These are phyloP conservation scores for Corythucha ciliata DNA, from an alignment of 2,888 invertebrate genomes.

Conservation along the genomic window DNA sequence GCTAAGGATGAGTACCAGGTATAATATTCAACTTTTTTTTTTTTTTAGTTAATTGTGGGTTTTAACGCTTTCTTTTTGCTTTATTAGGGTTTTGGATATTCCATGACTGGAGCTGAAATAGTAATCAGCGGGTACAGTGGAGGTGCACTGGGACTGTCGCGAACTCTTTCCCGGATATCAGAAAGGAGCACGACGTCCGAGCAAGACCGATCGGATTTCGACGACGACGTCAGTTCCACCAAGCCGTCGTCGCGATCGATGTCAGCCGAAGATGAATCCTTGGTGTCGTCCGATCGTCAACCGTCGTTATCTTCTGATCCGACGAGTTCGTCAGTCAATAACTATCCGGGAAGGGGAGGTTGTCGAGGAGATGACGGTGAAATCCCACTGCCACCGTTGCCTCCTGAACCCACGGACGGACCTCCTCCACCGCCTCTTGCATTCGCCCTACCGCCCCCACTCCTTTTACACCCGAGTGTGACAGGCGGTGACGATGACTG, in stretches of 20 bases:
- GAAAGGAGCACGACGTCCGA: constrained; percentile 82
- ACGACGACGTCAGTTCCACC: constrained; percentile 57
- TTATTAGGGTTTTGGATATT: constrained; percentile 68
- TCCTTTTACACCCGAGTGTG: constrained; percentile 33
- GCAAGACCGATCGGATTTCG: constrained; percentile 70
- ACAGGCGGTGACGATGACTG: constrained; percentile 57
- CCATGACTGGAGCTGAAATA: constrained; percentile 48
- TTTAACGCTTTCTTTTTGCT: too few relatives aligned
- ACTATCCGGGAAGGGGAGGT: too few relatives aligned
- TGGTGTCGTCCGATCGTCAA: constrained; percentile 75
- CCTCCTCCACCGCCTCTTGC: too few relatives aligned
- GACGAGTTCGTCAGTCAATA: too few relatives aligned
- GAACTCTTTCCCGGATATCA: constrained; percentile 76
- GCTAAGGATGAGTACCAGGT: constrained; percentile 66
- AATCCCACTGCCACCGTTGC: constrained; percentile 32
- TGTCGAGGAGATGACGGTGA: constrained; percentile 31
- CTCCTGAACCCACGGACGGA: too few relatives aligned
- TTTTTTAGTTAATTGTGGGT: too few relatives aligned
- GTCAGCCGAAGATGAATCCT: constrained; percentile 73
- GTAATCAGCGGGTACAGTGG: constrained; percentile 51
- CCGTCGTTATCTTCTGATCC: constrained; percentile 78
- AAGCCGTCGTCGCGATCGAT: constrained; percentile 76
- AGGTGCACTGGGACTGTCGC: constrained; percentile 60
- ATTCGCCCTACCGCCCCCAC: constrained; percentile 33
- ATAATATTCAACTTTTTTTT: too few relatives aligned